phyloP scores from a whole-genome alignment of 2,888 invertebrate species.

The Opisthograptis luteolata region DNA sequence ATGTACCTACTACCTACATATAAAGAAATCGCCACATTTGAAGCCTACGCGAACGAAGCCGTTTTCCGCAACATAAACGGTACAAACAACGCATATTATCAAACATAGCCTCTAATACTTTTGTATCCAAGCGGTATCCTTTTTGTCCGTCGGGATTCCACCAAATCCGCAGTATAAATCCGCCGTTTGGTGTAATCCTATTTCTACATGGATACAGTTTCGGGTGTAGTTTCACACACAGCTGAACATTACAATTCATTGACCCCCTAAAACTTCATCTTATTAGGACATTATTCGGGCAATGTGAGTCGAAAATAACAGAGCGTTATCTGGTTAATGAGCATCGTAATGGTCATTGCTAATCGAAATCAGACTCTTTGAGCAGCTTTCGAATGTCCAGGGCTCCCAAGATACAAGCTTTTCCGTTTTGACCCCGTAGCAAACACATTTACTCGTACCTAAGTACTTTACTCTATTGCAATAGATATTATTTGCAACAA shows the following conservation, averaged over 20 bases:
- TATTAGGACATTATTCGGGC: conserved; percentile 40
- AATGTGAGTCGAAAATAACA: conserved; percentile 28
- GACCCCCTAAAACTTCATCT: conserved; percentile 47
- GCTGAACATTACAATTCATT: conserved; percentile 60
- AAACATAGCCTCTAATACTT: conserved; percentile 64
- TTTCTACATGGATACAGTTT: conserved; percentile 58
- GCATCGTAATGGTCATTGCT: conserved; percentile 32
- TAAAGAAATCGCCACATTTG: conserved; percentile 37
- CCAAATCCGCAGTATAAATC: conserved; percentile 74
- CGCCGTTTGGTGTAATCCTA: conserved; percentile 73
- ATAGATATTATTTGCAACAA: too few species aligned
- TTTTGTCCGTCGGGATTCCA: conserved; percentile 66
- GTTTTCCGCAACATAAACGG: conserved; percentile 31
- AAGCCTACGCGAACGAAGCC: conserved; percentile 5
- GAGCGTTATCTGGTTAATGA: conserved; percentile 35
- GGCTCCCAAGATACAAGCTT: too few species aligned
- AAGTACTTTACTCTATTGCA: too few species aligned
- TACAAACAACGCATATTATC: conserved; percentile 58
- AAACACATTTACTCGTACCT: too few species aligned
- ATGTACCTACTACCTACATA: conserved; percentile 3
- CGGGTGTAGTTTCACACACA: conserved; percentile 63
- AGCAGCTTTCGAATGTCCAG: conserved; percentile 21
- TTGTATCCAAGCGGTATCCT: conserved; percentile 57
- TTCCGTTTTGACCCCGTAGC: too few species aligned
- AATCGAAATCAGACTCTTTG: conserved; percentile 21